Percentiles rank a stretch among this genome's conserved stretches.
These are phyloP conservation scores for Macaria liturata DNA, from an alignment of 2,888 invertebrate species.

Conservation along the genomic window DNA sequence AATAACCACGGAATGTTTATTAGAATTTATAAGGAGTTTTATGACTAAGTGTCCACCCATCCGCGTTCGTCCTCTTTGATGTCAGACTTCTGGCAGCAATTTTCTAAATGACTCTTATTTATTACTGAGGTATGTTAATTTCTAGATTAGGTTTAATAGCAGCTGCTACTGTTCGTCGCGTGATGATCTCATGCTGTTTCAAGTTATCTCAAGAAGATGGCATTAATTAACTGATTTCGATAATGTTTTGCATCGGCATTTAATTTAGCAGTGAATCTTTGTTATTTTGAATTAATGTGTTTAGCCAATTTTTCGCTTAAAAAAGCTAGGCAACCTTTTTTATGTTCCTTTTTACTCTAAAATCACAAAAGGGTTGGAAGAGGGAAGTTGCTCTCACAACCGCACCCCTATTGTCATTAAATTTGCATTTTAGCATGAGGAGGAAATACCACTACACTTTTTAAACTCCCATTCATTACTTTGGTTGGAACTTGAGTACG, in stretches of 20 bases:
- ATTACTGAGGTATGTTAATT: conserved; percentile 8
- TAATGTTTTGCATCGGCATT: no score
- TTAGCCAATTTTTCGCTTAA: background rate
- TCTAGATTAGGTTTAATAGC: conserved; percentile 11
- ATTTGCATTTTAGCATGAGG: conserved; percentile 24
- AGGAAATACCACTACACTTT: conserved; percentile 21
- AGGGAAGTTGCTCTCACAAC: conserved; percentile 21
- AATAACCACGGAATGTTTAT: conserved; percentile 36
- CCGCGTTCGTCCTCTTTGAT: conserved; percentile 22
- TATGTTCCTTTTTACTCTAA: conserved; percentile 10
- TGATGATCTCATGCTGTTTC: conserved; percentile 4
- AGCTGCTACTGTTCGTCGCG: conserved; percentile 6
- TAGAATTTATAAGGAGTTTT: conserved; percentile 30
- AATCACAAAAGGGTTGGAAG: conserved; percentile 21
- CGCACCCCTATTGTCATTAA: conserved; percentile 19
- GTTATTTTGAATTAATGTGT: no score
- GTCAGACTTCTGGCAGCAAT: conserved; percentile 19
- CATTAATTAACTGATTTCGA: no score
- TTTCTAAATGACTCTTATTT: conserved; percentile 17
- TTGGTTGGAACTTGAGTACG: background rate
- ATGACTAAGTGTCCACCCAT: conserved; percentile 25
- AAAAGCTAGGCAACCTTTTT: conserved; percentile 1
- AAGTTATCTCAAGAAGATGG: background rate
- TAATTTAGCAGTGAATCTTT: no score
- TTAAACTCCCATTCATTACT: conserved; percentile 7